A percentile compares a stretch with the other conserved stretches of the same genome.
Conservation (phyloP, 2,888 invertebrate genomes). For the Galeopsomyia nigrocyanea region DNA sequence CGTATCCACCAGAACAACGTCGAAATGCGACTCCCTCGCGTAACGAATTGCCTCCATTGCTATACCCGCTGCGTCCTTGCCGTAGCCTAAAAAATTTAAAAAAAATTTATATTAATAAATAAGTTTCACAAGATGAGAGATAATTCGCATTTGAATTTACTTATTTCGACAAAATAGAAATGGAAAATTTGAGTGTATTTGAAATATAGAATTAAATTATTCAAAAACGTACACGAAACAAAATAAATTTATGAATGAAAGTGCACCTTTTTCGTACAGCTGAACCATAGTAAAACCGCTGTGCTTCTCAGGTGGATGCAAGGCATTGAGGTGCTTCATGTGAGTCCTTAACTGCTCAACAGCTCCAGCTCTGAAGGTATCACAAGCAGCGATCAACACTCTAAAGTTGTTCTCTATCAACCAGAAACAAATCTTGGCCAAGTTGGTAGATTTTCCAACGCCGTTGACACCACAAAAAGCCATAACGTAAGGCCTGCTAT, state of each 20-base stretch:
- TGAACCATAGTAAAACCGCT: slow-evolving; percentile 86
- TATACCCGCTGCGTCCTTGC: slow-evolving; percentile 99
- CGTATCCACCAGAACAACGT: slow-evolving; percentile 97
- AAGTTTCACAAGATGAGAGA: too few relatives aligned
- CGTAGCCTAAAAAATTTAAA: slow-evolving; percentile 77
- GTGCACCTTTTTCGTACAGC: slow-evolving; percentile 90
- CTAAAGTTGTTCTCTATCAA: slow-evolving; percentile 96
- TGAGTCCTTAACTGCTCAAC: slow-evolving; percentile 98
- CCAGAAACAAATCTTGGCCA: slow-evolving; percentile 99
- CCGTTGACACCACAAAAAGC: slow-evolving; percentile 99
- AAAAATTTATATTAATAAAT: background rate
- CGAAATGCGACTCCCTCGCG: slow-evolving; percentile 85
- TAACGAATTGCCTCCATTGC: slow-evolving; percentile 96
- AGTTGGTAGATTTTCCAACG: slow-evolving; percentile 98
- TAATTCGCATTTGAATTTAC: background rate
- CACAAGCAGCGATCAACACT: slow-evolving; percentile 98
- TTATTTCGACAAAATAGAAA: background rate
- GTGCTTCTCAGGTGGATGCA: slow-evolving; percentile 87
- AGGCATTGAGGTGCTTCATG: slow-evolving; percentile 89
- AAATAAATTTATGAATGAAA: background rate
- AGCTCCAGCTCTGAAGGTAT: slow-evolving; percentile 99
- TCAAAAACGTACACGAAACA: background rate
- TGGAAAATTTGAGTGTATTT: background rate
- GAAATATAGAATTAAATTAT: background rate
- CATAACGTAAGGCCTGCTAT: slow-evolving; percentile 92